These are phyloP conservation scores for Collichthys lucidus DNA, from an alignment of 2,113 vertebrate species.

Conservation along the genomic window DNA sequence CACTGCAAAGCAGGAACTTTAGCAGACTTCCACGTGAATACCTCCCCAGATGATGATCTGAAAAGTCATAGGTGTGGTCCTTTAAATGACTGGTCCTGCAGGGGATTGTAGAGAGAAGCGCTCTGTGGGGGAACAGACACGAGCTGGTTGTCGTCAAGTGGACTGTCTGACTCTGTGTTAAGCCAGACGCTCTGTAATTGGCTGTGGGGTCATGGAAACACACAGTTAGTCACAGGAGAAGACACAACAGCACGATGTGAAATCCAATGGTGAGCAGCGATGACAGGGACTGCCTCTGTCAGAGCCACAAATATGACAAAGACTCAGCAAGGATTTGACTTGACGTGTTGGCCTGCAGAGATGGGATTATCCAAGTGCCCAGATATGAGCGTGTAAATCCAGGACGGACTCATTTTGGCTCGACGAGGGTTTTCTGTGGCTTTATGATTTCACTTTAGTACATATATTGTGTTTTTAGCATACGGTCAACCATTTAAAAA, in stretches of 20 bases:
- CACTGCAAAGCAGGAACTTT: slow-evolving; percentile 88
- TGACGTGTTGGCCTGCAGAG: slow-evolving; percentile 44
- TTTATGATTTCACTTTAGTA: slow-evolving; percentile 44
- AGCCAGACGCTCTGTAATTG: slow-evolving; percentile 33
- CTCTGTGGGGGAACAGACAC: slow-evolving; percentile 23
- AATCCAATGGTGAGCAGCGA: slow-evolving; percentile 9
- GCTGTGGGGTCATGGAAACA: slow-evolving; percentile 17
- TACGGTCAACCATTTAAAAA: not conserved
- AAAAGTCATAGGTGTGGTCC: slow-evolving; percentile 30
- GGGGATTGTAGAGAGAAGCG: slow-evolving; percentile 8
- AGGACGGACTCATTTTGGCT: slow-evolving; percentile 13
- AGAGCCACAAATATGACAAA: slow-evolving; percentile 36
- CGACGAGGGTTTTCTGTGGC: slow-evolving; percentile 5
- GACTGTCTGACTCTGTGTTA: slow-evolving; percentile 44
- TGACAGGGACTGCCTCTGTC: slow-evolving; percentile 23
- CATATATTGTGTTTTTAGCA: slow-evolving; percentile 39
- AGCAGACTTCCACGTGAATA: slow-evolving; percentile 91
- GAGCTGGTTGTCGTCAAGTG: slow-evolving; percentile 26
- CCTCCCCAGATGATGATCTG: slow-evolving; percentile 89
- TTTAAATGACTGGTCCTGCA: slow-evolving; percentile 23
- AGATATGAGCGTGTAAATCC: slow-evolving; percentile 32
- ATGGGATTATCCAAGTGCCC: slow-evolving; percentile 41
- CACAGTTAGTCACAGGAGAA: slow-evolving; percentile 32
- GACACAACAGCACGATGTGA: slow-evolving; percentile 36
- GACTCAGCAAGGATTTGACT: slow-evolving; percentile 52